phyloP scores from a whole-genome alignment of 2,888 invertebrate genomes.

The Pimpla rufipes region DNA sequence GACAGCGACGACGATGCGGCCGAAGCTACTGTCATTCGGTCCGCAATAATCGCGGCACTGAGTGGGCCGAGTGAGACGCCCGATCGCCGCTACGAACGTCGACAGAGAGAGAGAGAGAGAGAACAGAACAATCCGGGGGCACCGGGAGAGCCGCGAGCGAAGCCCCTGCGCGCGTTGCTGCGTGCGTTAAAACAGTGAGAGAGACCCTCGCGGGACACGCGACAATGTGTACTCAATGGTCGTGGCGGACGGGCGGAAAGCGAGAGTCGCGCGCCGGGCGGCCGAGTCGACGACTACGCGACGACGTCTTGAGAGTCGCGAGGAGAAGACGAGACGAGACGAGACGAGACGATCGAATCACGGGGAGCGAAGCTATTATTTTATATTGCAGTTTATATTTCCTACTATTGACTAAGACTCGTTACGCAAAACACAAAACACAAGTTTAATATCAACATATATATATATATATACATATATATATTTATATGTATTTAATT shows the following conservation, averaged over 20 bases:
- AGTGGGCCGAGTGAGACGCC: neutral
- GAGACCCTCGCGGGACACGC: neutral
- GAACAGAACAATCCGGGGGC: neutral
- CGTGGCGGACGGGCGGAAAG: neutral
- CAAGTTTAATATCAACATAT: too few relatives aligned
- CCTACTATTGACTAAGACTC: too few relatives aligned
- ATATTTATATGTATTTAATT: too few relatives aligned
- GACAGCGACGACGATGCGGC: neutral
- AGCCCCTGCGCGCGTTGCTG: conserved; percentile 23
- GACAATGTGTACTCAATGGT: conserved; percentile 7
- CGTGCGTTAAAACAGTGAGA: conserved; percentile 10
- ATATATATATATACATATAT: too few relatives aligned
- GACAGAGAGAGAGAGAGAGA: neutral
- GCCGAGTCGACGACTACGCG: too few relatives aligned
- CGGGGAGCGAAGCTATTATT: too few relatives aligned
- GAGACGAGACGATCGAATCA: too few relatives aligned
- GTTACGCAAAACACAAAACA: too few relatives aligned
- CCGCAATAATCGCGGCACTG: neutral
- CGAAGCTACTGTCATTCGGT: neutral
- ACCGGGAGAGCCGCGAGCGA: neutral
- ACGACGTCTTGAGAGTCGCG: too few relatives aligned
- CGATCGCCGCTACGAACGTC: too few relatives aligned
- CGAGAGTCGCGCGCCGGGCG: conserved; percentile 79
- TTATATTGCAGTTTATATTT: too few relatives aligned
- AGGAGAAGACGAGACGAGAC: too few relatives aligned